Evolutionary conservation across 2,888 invertebrate genomes (phyloP).

Genomic region (Linnaemya tessellans): DNA sequence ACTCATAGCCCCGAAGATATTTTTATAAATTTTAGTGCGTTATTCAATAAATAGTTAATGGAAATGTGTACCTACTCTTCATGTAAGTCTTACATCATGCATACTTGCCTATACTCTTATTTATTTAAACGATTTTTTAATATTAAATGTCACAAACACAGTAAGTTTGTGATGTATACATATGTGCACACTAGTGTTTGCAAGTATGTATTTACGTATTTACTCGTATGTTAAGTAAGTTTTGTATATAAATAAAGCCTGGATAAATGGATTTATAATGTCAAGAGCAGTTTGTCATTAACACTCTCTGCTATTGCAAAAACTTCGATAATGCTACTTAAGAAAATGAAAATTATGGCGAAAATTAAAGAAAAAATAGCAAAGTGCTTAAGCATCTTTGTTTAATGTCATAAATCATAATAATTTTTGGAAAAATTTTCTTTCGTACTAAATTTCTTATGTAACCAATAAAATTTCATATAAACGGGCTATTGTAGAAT

Average conservation of each 20-base stretch:
- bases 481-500: no score
- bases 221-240: not conserved
- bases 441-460: no score
- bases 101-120: not conserved
- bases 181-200: no score
- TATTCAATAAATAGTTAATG: not conserved
- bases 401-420: conserved; percentile 1
- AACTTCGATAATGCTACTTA: not conserved
- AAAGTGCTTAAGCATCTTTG: not conserved
- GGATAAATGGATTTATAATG: conserved; percentile 17
- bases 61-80: not conserved
- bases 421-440: no score
- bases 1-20: not conserved
- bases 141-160: no score
- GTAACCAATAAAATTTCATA: no score
- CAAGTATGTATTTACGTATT: not conserved
- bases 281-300: conserved; percentile 9
- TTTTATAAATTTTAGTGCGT: conserved; percentile 2
- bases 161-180: no score
- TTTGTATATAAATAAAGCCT: not conserved
- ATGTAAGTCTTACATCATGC: not conserved
- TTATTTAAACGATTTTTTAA: not conserved
- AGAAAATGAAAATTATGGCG: not conserved
- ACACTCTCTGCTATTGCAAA: not conserved
- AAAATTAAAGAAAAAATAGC: not conserved